phyloP scores from a whole-genome alignment of 2,888 invertebrate genomes.

The Scaptomyza caliginosa region DNA sequence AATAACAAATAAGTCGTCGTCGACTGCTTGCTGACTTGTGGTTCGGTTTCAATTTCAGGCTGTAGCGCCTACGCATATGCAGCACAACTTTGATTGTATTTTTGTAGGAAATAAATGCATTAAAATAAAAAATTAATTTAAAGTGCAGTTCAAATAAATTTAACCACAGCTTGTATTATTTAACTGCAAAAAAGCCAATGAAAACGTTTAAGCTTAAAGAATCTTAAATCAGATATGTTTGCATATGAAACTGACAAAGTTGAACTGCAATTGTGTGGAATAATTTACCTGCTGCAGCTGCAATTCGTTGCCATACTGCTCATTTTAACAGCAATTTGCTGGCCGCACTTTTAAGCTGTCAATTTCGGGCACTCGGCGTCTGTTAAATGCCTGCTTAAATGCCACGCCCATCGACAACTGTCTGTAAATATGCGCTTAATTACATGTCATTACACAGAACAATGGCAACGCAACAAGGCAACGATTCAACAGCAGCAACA shows the following conservation, averaged over 20 bases:
- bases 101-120: slow-evolving; percentile 2
- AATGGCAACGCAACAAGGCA: slow-evolving; percentile 30
- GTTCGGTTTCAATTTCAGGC: slow-evolving; percentile 24
- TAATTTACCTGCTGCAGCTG: slow-evolving; percentile 53
- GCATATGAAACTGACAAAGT: slow-evolving; percentile 6
- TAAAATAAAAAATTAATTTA: neutral
- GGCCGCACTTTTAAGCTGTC: slow-evolving; percentile 69
- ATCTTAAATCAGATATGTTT: slow-evolving; percentile 22
- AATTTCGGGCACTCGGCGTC: slow-evolving; percentile 71
- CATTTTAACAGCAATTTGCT: slow-evolving; percentile 33
- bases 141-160: neutral
- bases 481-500: slow-evolving; percentile 39
- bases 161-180: neutral
- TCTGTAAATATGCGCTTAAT: slow-evolving; percentile 81
- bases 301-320: slow-evolving; percentile 40
- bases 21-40: slow-evolving; percentile 31
- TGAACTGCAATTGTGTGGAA: slow-evolving; percentile 34
- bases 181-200: neutral
- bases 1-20: slow-evolving; percentile 80
- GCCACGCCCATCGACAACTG: slow-evolving; percentile 68
- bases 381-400: slow-evolving; percentile 72
- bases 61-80: slow-evolving; percentile 50
- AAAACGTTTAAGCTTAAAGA: slow-evolving; percentile 1
- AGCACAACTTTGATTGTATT: slow-evolving; percentile 17
- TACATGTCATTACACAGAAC: slow-evolving; percentile 81